phyloP scores from a whole-genome alignment of 2,797 vertebrate species.

The Scolopax bukidnonensis region DNA sequence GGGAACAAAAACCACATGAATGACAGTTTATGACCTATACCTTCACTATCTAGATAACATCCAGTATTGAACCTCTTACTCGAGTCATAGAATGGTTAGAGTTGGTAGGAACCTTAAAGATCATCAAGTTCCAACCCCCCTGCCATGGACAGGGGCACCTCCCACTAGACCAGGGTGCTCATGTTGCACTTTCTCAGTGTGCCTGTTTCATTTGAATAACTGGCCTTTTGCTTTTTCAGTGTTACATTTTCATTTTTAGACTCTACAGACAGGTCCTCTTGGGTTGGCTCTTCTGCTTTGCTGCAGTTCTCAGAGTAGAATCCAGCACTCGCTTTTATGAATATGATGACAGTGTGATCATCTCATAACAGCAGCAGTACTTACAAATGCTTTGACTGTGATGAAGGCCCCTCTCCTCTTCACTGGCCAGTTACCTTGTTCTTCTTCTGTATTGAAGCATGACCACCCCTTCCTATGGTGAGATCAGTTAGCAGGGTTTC shows the following conservation, averaged over 20 bases:
- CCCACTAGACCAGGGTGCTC: neutral
- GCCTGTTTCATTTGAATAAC: neutral
- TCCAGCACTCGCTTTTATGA: conserved; percentile 85
- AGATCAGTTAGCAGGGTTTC: conserved; percentile 33
- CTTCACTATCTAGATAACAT: neutral
- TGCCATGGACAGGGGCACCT: no score
- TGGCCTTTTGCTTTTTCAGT: neutral
- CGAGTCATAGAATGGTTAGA: neutral
- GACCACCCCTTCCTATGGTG: neutral
- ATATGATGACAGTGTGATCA: conserved; percentile 80
- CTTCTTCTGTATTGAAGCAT: conserved; percentile 32
- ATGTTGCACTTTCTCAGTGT: conserved; percentile 78
- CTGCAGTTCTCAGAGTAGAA: conserved; percentile 78
- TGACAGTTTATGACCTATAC: neutral
- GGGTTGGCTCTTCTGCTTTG: conserved; percentile 69
- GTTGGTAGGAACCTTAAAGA: no score
- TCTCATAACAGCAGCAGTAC: conserved; percentile 78
- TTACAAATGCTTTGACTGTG: conserved; percentile 39
- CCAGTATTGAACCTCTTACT: neutral
- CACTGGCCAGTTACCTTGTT: conserved; percentile 72
- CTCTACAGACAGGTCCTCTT: conserved; percentile 73
- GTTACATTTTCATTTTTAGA: conserved; percentile 45
- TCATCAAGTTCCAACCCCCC: no score
- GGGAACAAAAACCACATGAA: neutral
- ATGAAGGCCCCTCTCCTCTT: conserved; percentile 73